Base-by-base conservation (phyloP, 2,888 invertebrate genomes). In the Cerceris rybyensis region DNA sequence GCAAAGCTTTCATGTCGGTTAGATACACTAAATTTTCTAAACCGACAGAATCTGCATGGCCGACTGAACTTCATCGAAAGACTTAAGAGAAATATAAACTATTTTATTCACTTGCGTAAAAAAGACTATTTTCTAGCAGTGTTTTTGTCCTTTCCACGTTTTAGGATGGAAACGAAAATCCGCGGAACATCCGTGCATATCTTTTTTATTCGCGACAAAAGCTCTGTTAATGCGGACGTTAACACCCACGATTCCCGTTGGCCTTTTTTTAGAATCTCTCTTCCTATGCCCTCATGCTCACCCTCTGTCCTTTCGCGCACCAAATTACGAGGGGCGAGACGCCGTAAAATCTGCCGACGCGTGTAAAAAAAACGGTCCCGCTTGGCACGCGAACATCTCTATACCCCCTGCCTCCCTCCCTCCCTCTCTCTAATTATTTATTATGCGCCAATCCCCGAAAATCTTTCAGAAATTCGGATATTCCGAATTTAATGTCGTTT, bases 291-390 rank as follows among this genome's bases (percentile, higher is more conserved):
- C 7, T 39, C 17, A 9, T n/a, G 17, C 41, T 39, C 17, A 0
- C 41, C 17, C 41, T 52, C 52, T 55, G 68, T 39, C 50, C 64
- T 68, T 13, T n/a, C 14, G 9, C 52, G 42, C 64, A 70, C 61
- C 61, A 82, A 82, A 84, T 84, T 84, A 84, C 82, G 78, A 74
- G 75, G 75, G 81, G 70, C 69, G 82, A 73, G 78, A 80, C 84
- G 79, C 83, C 79, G 80, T 83, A 84, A 78, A 82, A 84, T 77
- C 81, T 77, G 66, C 74, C 77, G 77, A 72, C 80, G 73, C 73
- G 74, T 80, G 82, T 82, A 84, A 84, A 84, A 84, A 83, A 74
- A 66, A 50, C 66, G 42, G 63, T 52, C 66, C 71, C 67, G 70
- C 28, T 28, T 28, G 66, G 63, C 76, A 49, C 70, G 66, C 75